Conservation (phyloP, 1,140 invertebrate species). For the Trichonephila clavata region DNA sequence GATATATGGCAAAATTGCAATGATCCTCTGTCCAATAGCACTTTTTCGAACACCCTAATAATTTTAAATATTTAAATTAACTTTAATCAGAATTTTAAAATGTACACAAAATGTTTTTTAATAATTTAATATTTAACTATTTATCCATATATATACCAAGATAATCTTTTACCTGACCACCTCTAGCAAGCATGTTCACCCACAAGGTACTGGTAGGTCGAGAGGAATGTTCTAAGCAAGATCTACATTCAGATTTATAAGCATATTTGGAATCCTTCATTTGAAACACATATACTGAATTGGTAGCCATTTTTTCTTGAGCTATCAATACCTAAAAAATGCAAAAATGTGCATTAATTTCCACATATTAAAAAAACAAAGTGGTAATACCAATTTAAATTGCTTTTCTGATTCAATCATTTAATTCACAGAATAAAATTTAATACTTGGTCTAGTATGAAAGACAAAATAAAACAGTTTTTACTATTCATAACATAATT, state of each 20-base stretch:
- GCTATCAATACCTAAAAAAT: conserved; percentile 90
- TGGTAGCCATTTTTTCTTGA: conserved; percentile 99
- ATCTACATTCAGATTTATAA: conserved; percentile 97
- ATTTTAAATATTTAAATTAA: background rate
- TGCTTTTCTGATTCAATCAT: too few species aligned
- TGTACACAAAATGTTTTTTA: too few species aligned
- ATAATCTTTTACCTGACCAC: conserved; percentile 85
- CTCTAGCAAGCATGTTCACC: conserved; percentile 99
- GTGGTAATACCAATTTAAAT: too few species aligned
- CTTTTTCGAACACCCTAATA: conserved; percentile 94
- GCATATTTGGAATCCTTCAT: conserved; percentile 98
- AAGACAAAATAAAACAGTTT: too few species aligned
- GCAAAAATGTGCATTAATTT: too few species aligned
- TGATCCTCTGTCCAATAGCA: conserved; percentile 98
- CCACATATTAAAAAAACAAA: too few species aligned
- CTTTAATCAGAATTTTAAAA: background rate
- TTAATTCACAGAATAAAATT: too few species aligned
- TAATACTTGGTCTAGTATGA: too few species aligned
- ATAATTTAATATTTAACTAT: too few species aligned
- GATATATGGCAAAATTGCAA: conserved; percentile 98
- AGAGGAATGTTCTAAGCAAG: conserved; percentile 95
- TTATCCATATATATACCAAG: background rate
- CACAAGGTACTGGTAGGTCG: conserved; percentile 97
- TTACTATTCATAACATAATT: too few species aligned
- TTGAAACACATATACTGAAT: conserved; percentile 99